Evolutionary conservation across 2,797 vertebrate genomes (phyloP).

Genomic region (Onychomys torridus): DNA sequence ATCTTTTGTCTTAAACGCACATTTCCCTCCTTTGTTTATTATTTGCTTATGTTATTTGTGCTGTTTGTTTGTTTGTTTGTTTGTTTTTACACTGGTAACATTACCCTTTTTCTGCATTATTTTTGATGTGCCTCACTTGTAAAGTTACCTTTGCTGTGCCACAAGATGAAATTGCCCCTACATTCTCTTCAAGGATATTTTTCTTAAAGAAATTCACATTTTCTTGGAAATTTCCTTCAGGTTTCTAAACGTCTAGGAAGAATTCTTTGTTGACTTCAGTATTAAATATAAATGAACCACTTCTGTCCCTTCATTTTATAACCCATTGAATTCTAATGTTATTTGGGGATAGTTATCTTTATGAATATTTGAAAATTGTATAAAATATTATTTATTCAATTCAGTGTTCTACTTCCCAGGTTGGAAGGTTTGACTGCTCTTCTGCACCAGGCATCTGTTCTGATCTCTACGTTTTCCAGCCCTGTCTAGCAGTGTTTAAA

Average conservation of each 20-base stretch:
- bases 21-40: background rate
- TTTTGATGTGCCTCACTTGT: background rate
- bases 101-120: background rate
- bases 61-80: too few relatives aligned
- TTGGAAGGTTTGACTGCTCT: slow-evolving; percentile 94
- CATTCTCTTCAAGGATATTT: background rate
- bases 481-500: slow-evolving; percentile 96
- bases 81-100: background rate
- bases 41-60: background rate
- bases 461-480: slow-evolving; percentile 94
- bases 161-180: background rate
- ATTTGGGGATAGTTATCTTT: background rate
- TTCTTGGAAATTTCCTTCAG: slow-evolving; percentile 31
- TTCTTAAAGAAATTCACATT: slow-evolving; percentile 32
- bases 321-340: slow-evolving; percentile 3
- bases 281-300: slow-evolving; percentile 60
- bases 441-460: slow-evolving; percentile 90
- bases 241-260: slow-evolving; percentile 22
- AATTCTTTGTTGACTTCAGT: background rate
- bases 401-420: slow-evolving; percentile 86
- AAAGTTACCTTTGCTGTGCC: background rate
- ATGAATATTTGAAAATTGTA: slow-evolving; percentile 24
- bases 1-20: background rate
- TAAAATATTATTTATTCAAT: slow-evolving; percentile 9
- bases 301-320: slow-evolving; percentile 28